A percentile compares a stretch with the other conserved stretches of the same genome.
These are phyloP conservation scores for Zele albiditarsus DNA, from an alignment of 2,888 invertebrate genomes.

Conservation along the genomic window DNA sequence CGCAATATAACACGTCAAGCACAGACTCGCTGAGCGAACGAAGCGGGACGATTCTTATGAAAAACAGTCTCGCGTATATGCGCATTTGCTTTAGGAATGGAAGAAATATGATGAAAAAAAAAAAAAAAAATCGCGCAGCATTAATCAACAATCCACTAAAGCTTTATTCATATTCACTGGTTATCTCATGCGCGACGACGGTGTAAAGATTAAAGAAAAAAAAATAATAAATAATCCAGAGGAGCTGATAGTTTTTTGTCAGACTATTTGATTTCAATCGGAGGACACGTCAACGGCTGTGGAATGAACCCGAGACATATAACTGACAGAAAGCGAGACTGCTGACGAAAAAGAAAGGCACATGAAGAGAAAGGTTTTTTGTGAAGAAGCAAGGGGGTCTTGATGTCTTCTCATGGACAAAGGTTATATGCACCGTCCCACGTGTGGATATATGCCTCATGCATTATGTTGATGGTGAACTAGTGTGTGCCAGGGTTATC, in stretches of 20 bases:
- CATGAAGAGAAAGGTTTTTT: constrained; percentile 34
- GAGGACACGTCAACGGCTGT: constrained; percentile 24
- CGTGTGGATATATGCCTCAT: constrained; percentile 45
- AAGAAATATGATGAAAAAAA: neutral
- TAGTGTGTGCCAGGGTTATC: constrained; percentile 56
- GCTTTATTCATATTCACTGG: neutral
- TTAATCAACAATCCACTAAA: neutral
- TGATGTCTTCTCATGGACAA: constrained; percentile 38
- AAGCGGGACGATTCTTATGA: constrained; percentile 1
- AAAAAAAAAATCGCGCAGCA: neutral
- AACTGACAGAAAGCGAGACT: constrained; percentile 35
- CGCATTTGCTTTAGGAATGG: no score
- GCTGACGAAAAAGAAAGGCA: constrained; percentile 35
- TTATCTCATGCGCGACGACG: neutral
- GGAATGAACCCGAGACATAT: constrained; percentile 31
- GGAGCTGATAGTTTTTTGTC: constrained; percentile 32
- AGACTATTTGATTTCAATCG: constrained; percentile 32
- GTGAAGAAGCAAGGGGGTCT: constrained; percentile 23
- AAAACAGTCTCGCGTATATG: neutral
- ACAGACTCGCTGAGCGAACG: constrained; percentile 29
- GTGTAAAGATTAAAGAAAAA: constrained; percentile 2
- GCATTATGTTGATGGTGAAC: constrained; percentile 49
- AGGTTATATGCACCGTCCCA: constrained; percentile 49
- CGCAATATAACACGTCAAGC: constrained; percentile 69
- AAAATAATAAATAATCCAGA: constrained; percentile 8